phyloP scores from a whole-genome alignment of 2,113 vertebrate species.

The Forbesichthys agassizii region DNA sequence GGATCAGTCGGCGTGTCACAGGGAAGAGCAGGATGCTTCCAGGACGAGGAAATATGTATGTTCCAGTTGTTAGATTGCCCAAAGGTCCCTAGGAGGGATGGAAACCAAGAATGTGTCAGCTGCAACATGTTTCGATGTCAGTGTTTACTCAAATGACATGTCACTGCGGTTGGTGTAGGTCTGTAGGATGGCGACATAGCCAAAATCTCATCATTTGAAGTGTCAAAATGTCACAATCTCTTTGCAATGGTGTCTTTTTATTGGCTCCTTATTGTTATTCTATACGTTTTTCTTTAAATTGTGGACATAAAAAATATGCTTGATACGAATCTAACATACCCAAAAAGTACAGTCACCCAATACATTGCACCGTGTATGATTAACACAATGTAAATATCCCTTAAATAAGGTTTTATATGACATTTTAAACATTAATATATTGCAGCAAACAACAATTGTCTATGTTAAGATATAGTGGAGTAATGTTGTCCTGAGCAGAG shows the following conservation, averaged over 20 bases:
- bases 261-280: background rate
- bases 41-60: slow-evolving; percentile 72
- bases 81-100: slow-evolving; percentile 72
- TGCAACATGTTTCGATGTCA: slow-evolving; percentile 1
- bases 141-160: slow-evolving; percentile 7
- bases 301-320: background rate
- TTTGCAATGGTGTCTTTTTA: slow-evolving; percentile 19
- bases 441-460: too few species aligned
- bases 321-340: slow-evolving; percentile 2
- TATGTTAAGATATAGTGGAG: too few species aligned
- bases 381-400: too few species aligned
- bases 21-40: slow-evolving; percentile 75
- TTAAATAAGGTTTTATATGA: too few species aligned
- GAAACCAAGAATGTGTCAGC: slow-evolving; percentile 1
- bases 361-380: background rate
- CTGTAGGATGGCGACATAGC: slow-evolving; percentile 27
- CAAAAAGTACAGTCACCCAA: slow-evolving; percentile 15
- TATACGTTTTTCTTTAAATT: background rate
- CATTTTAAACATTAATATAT: too few species aligned
- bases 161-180: slow-evolving; percentile 6
- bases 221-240: slow-evolving; percentile 37
- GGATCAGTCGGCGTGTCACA: slow-evolving; percentile 71
- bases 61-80: slow-evolving; percentile 74
- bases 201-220: slow-evolving; percentile 27
- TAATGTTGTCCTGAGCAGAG: too few species aligned